Conservation (phyloP, 2,888 invertebrate species). For the Torymus auratus region DNA sequence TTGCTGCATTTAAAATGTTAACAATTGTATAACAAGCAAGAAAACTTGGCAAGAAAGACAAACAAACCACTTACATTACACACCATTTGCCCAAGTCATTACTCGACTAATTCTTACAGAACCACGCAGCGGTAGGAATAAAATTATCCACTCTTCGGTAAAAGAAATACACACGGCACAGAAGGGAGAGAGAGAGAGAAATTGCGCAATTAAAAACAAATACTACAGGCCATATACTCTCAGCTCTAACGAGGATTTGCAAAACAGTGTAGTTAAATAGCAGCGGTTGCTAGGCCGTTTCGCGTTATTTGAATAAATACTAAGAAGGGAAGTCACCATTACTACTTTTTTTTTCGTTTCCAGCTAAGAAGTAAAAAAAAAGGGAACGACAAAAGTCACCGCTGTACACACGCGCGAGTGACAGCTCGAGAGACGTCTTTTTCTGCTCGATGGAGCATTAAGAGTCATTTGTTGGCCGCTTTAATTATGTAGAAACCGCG, state of each 20-base stretch:
- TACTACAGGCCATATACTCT: no score
- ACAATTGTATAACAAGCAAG: no score
- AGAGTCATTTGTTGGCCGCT: conserved; percentile 51
- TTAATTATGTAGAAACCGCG: conserved; percentile 50
- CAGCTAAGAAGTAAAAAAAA: background rate
- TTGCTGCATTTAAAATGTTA: no score
- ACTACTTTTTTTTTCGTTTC: conserved; percentile 2
- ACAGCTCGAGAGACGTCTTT: conserved; percentile 51
- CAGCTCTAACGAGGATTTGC: conserved; percentile 31
- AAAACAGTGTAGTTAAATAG: conserved; percentile 22
- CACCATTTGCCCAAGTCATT: conserved; percentile 29
- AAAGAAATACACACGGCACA: background rate
- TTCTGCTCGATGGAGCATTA: conserved; percentile 52
- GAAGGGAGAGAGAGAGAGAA: background rate
- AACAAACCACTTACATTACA: conserved; percentile 3
- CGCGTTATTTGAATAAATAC: conserved; percentile 42
- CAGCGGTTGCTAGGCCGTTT: conserved; percentile 9
- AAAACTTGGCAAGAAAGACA: background rate
- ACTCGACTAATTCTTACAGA: conserved; percentile 18
- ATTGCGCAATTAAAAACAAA: conserved; percentile 52
- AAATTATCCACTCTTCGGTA: conserved; percentile 30
- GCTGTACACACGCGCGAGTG: conserved; percentile 4
- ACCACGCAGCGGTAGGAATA: conserved; percentile 15
- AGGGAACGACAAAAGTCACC: no score
- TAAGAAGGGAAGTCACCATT: conserved; percentile 22